Conservation (phyloP, 2,888 invertebrate genomes). For the Drosophila neotestacea region DNA sequence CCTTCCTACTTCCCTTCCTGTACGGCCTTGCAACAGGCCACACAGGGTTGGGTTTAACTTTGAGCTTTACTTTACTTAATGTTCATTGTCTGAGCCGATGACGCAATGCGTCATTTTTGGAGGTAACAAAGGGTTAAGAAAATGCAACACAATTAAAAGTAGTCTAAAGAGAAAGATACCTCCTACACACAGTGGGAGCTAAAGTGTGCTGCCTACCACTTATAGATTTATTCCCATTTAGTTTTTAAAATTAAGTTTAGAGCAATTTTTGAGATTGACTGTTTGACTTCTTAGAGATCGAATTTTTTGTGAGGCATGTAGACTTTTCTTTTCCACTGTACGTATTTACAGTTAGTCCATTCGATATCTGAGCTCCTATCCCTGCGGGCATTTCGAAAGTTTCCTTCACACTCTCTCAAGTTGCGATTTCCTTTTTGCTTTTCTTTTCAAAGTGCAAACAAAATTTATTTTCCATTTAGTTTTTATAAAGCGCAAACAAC, state of each 20-base stretch:
- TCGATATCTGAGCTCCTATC: conserved; percentile 11
- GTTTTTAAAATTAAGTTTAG: too few relatives aligned
- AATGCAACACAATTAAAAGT: conserved; percentile 63
- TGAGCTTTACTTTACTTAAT: conserved; percentile 18
- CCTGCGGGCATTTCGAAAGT: conserved; percentile 44
- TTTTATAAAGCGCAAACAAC: conserved; percentile 71
- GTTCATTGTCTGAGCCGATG: conserved; percentile 55
- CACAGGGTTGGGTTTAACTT: conserved; percentile 25
- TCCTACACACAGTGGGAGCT: not conserved
- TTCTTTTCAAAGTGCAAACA: conserved; percentile 73
- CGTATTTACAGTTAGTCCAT: conserved; percentile 9
- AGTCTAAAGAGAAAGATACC: not conserved
- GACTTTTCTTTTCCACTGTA: not conserved
- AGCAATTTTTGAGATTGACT: too few relatives aligned
- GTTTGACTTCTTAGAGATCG: too few relatives aligned
- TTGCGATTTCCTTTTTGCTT: conserved; percentile 66
- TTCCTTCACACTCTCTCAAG: conserved; percentile 72
- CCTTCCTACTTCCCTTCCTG: not conserved
- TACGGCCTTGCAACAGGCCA: conserved; percentile 18
- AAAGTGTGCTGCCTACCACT: too few relatives aligned
- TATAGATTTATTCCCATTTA: too few relatives aligned
- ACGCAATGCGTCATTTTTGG: conserved; percentile 59
- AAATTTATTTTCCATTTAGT: conserved; percentile 79
- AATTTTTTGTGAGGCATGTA: too few relatives aligned
- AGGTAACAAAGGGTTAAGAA: conserved; percentile 56